These are phyloP conservation scores for Tauraco hartlaubi DNA, from an alignment of 2,797 vertebrate genomes.

Conservation along the genomic window DNA sequence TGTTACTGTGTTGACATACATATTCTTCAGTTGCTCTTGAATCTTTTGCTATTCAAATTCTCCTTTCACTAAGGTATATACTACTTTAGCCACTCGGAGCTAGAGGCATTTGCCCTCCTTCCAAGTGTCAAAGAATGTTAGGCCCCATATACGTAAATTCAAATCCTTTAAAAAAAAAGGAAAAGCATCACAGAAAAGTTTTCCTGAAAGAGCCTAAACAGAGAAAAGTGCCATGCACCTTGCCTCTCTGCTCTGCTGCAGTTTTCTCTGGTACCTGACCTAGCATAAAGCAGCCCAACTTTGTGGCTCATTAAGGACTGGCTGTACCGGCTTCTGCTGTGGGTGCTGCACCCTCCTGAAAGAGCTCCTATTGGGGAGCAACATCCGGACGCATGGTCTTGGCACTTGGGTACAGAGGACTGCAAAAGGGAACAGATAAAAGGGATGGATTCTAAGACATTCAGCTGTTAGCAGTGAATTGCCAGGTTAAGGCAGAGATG, in stretches of 20 bases:
- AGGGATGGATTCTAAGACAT: not conserved
- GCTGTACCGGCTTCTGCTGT: not conserved
- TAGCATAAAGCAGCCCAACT: not conserved
- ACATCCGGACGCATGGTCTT: not conserved
- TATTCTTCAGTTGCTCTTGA: not conserved
- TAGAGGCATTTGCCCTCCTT: not conserved
- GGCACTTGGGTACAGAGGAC: not conserved
- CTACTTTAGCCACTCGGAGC: not conserved
- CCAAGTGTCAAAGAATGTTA: accelerated
- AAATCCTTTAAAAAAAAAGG: not conserved
- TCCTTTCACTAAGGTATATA: not conserved
- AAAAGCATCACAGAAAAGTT: not conserved
- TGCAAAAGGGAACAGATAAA: not conserved
- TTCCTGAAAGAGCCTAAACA: not conserved
- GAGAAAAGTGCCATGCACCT: not conserved
- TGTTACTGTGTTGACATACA: not conserved
- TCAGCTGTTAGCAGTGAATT: not conserved
- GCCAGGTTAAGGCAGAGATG: not conserved
- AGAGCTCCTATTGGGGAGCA: not conserved
- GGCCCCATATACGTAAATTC: not conserved
- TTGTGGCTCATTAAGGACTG: not conserved
- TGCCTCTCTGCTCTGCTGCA: not conserved
- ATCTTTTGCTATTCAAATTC: not conserved
- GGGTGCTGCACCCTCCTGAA: not conserved
- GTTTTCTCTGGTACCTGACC: not conserved